Percentiles rank a stretch among this genome's conserved stretches.
Conservation (phyloP, 2,113 vertebrate species). For the Jacana jacana region DNA sequence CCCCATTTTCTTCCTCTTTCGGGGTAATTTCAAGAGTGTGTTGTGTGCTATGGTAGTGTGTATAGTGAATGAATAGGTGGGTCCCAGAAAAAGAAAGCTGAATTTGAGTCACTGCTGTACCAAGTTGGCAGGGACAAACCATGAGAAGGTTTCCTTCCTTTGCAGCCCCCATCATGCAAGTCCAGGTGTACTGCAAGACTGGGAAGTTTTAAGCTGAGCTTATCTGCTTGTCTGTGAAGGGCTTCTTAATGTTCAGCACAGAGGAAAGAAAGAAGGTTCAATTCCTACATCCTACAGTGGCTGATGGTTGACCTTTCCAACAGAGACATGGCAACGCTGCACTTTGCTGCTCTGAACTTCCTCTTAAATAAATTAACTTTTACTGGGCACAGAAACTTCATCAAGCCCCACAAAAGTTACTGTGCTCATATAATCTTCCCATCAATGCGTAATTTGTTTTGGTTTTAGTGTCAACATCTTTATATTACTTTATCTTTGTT, state of each 20-base stretch:
- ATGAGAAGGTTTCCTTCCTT: not conserved
- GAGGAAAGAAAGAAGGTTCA: not conserved
- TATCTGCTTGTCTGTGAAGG: not conserved
- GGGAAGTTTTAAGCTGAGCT: not conserved
- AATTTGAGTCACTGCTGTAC: not conserved
- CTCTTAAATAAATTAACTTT: not conserved
- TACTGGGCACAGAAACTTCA: not conserved
- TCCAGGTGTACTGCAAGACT: not conserved
- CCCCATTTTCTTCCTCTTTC: not conserved
- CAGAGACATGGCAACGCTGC: not conserved
- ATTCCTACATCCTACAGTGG: not conserved
- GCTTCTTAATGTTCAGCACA: not conserved
- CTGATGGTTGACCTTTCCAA: not conserved
- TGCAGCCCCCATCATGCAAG: not conserved
- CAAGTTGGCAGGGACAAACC: too few relatives aligned
- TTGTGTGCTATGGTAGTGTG: not conserved
- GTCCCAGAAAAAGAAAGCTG: not conserved
- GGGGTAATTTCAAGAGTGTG: not conserved
- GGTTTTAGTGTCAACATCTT: not conserved
- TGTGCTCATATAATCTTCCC: not conserved
- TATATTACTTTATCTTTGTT: not conserved
- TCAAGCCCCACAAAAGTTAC: not conserved
- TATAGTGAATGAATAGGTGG: not conserved
- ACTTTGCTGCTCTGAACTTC: not conserved
- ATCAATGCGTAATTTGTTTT: not conserved